Percentiles rank a stretch among this genome's conserved stretches.
These are phyloP conservation scores for Stenodera caucasica DNA, from an alignment of 2,888 invertebrate species.

Conservation along the genomic window DNA sequence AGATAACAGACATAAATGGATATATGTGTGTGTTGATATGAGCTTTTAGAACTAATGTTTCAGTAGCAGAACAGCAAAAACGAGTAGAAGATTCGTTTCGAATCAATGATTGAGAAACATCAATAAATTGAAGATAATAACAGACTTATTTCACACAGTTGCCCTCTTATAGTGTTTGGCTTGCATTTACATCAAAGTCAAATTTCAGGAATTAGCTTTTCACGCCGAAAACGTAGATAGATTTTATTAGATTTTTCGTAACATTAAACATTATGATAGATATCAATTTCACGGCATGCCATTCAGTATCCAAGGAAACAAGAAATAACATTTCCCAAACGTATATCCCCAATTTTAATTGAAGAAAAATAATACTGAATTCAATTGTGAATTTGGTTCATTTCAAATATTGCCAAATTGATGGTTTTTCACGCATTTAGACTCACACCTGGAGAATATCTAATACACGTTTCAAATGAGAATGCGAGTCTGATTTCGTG, in stretches of 20 bases:
- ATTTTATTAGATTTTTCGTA: slow-evolving; percentile 17
- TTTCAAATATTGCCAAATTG: too few species aligned
- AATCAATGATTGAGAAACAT: slow-evolving; percentile 7
- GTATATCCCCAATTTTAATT: too few species aligned
- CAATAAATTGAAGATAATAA: slow-evolving; percentile 7
- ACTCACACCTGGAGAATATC: neutral
- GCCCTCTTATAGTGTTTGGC: neutral
- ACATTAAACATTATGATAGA: slow-evolving; percentile 7
- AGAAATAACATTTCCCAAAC: neutral
- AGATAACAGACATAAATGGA: too few species aligned
- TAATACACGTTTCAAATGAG: neutral
- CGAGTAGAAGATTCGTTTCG: neutral
- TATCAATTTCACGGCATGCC: slow-evolving; percentile 3
- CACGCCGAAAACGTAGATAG: neutral
- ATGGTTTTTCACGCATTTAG: too few species aligned
- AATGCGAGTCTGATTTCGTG: neutral
- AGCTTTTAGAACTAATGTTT: neutral
- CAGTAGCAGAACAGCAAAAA: neutral
- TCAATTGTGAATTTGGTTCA: too few species aligned
- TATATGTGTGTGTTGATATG: neutral
- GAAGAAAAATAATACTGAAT: too few species aligned
- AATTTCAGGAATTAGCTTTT: neutral
- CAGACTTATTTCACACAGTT: slow-evolving; percentile 13
- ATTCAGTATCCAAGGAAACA: neutral
- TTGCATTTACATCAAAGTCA: slow-evolving; percentile 12